Conservation (phyloP, 2,797 vertebrate species). For the Yasuhikotakia modesta region DNA sequence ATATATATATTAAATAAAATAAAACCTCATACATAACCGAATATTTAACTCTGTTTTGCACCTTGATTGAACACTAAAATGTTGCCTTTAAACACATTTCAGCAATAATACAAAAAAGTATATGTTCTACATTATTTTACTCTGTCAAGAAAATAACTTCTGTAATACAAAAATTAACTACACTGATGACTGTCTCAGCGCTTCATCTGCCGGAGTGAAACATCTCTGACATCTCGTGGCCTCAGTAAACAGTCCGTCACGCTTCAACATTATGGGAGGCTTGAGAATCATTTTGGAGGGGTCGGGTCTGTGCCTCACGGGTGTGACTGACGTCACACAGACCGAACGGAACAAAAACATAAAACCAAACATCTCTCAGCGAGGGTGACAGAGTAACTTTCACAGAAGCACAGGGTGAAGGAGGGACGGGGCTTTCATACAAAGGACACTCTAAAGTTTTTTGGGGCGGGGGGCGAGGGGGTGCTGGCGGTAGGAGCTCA, state of each 20-base stretch:
- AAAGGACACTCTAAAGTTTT: conserved; percentile 50
- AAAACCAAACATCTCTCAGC: conserved; percentile 83
- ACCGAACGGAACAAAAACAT: conserved; percentile 29
- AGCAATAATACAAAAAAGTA: conserved; percentile 96
- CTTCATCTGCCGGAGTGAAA: conserved; percentile 75
- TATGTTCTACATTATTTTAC: conserved; percentile 81
- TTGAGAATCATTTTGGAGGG: conserved; percentile 64
- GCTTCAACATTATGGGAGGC: conserved; percentile 76
- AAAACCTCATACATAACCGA: conserved; percentile 75
- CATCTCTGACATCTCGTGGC: conserved; percentile 69
- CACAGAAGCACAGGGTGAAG: conserved; percentile 82
- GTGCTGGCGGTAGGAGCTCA: conserved; percentile 62
- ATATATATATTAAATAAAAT: conserved; percentile 61
- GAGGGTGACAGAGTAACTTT: conserved; percentile 91
- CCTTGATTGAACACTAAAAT: conserved; percentile 82
- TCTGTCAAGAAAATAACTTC: conserved; percentile 93
- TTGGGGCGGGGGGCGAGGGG: conserved; percentile 55
- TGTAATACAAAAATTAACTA: conserved; percentile 91
- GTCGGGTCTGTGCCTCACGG: conserved; percentile 82
- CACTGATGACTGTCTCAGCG: conserved; percentile 85
- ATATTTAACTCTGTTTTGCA: conserved; percentile 74
- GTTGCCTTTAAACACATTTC: conserved; percentile 91
- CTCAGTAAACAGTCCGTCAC: conserved; percentile 70
- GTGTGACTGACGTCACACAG: conserved; percentile 92
- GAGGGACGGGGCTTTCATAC: conserved; percentile 4